Percentiles rank a stretch among this genome's conserved stretches.
Conservation (phyloP, 2,888 invertebrate genomes). For the Drosophila bunnanda region DNA sequence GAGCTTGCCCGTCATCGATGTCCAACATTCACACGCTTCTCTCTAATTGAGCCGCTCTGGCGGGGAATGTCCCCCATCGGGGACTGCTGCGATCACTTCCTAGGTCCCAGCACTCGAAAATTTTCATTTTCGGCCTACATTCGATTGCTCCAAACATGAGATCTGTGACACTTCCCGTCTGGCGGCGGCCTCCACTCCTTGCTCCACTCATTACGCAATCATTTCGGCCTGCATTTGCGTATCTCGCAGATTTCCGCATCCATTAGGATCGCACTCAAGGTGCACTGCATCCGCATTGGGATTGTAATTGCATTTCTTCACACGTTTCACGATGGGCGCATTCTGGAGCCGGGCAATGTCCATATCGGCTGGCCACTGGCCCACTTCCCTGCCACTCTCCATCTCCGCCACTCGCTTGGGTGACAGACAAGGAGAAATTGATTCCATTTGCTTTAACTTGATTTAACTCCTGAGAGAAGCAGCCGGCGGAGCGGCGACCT, state of each 20-base stretch:
- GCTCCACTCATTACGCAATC: slow-evolving; percentile 42
- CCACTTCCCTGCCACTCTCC: slow-evolving; percentile 37
- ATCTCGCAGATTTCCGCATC: slow-evolving; percentile 54
- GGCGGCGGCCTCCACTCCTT: slow-evolving; percentile 12
- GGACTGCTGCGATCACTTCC: slow-evolving; percentile 8
- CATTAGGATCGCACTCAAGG: slow-evolving; percentile 23
- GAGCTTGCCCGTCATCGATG: slow-evolving; percentile 37
- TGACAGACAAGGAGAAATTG: slow-evolving; percentile 42
- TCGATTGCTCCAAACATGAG: slow-evolving; percentile 20
- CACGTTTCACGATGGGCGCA: slow-evolving; percentile 35
- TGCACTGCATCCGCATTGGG: slow-evolving; percentile 43
- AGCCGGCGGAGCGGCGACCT: slow-evolving; percentile 13
- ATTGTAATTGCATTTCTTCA: slow-evolving; percentile 47
- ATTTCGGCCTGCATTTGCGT: slow-evolving; percentile 29
- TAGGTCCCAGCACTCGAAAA: slow-evolving; percentile 22
- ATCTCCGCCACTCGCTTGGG: slow-evolving; percentile 14
- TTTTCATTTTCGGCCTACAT: slow-evolving; percentile 47
- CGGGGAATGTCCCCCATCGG: neutral
- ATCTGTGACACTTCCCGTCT: slow-evolving; percentile 64
- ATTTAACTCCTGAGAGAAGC: slow-evolving; percentile 13
- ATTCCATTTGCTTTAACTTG: slow-evolving; percentile 25
- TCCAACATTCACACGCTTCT: slow-evolving; percentile 67
- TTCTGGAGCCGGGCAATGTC: slow-evolving; percentile 32
- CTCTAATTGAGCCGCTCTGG: slow-evolving; percentile 48
- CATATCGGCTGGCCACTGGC: slow-evolving; percentile 36